A percentile compares a stretch with the other conserved stretches of the same genome.
Conservation (phyloP, 1,140 invertebrate genomes). For the Prorops nasuta region DNA sequence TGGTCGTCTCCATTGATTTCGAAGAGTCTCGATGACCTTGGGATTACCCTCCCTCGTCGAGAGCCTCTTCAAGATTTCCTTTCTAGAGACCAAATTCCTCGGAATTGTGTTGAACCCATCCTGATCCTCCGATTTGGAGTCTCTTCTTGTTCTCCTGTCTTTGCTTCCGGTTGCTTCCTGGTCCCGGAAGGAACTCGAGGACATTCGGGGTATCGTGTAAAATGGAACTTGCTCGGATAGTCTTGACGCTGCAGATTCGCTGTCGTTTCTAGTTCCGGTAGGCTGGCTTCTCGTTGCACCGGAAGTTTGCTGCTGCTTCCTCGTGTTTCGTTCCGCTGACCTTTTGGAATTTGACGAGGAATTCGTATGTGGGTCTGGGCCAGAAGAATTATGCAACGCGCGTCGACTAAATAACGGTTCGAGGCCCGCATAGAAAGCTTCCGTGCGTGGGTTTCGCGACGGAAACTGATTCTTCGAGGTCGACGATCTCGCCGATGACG, state of each 20-base stretch:
- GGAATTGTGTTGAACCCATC: conserved; percentile 20
- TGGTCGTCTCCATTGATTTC: conserved; percentile 19
- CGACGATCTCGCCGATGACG: conserved; percentile 22
- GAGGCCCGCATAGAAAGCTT: conserved; percentile 37
- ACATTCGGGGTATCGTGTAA: too few species aligned
- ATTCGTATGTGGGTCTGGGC: conserved; percentile 30
- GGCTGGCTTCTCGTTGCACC: conserved; percentile 3
- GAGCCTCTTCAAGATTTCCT: conserved; percentile 36
- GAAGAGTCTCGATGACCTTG: conserved; percentile 24
- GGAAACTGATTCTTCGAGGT: conserved; percentile 29
- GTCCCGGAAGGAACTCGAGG: neutral
- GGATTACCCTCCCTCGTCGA: conserved; percentile 21
- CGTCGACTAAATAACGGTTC: conserved; percentile 43
- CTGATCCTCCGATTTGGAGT: neutral
- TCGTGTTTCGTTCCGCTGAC: conserved; percentile 19
- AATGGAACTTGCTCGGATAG: too few species aligned
- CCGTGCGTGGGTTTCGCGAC: conserved; percentile 25
- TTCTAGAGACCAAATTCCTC: conserved; percentile 30
- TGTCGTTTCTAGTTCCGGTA: too few species aligned
- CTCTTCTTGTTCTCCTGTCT: neutral
- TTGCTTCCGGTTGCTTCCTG: neutral
- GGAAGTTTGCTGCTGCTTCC: conserved; percentile 13
- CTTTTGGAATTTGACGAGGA: neutral
- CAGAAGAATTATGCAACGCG: conserved; percentile 44
- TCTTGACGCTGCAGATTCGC: too few species aligned